Evolutionary conservation across 2,113 vertebrate genomes (phyloP).

Genomic region (Apaloderma vittatum): DNA sequence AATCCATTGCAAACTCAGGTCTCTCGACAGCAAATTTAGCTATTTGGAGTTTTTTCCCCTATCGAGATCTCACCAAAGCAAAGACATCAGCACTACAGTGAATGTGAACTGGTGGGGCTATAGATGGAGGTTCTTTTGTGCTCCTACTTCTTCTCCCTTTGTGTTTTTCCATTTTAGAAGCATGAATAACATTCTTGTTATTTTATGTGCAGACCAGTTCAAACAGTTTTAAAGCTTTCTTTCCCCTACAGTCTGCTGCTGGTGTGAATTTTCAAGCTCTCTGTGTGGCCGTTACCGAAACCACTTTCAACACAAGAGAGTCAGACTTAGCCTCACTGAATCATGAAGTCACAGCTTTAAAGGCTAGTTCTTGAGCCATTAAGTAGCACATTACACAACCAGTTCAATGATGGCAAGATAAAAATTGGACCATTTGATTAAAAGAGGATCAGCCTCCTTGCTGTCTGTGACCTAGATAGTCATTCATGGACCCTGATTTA

Average conservation of each 20-base stretch:
- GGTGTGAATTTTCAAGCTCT: conserved; percentile 58
- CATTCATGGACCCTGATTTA: background rate
- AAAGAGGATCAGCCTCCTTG: conserved; percentile 29
- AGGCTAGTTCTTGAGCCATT: conserved; percentile 3
- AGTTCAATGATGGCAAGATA: background rate
- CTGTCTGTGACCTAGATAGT: background rate
- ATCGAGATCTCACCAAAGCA: background rate
- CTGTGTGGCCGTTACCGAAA: conserved; percentile 44
- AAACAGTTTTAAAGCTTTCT: conserved; percentile 40
- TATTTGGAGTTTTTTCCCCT: background rate
- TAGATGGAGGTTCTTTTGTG: background rate
- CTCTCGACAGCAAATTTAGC: background rate
- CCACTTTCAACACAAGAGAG: background rate
- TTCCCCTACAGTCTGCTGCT: background rate
- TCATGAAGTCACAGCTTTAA: conserved; percentile 29
- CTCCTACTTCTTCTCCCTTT: background rate
- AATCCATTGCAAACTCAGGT: background rate
- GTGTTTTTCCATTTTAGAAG: conserved; percentile 17
- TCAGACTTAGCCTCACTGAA: conserved; percentile 12
- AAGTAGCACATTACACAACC: background rate
- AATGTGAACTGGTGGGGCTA: background rate
- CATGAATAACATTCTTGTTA: conserved; percentile 38
- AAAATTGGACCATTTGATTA: conserved; percentile 43
- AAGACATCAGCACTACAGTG: background rate
- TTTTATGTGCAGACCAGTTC: conserved; percentile 39